Evolutionary conservation across 2,113 vertebrate species (phyloP).

Genomic region (Leucosticte australis): DNA sequence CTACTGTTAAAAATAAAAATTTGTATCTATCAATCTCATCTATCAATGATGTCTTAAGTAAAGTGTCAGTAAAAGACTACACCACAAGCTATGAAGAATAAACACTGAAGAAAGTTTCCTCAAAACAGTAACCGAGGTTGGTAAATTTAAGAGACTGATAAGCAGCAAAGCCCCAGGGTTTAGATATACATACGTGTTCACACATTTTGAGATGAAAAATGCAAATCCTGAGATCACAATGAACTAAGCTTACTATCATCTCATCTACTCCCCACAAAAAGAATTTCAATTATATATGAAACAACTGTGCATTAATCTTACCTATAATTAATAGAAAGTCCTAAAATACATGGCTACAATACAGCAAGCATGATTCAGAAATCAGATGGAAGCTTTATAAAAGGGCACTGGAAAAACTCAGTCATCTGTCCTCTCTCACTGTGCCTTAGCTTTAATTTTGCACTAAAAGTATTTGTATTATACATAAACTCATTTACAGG

Average conservation of each 20-base stretch:
- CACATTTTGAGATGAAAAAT: not conserved
- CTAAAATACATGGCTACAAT: not conserved
- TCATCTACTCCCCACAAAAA: not conserved
- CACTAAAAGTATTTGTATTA: not conserved
- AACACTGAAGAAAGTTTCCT: not conserved
- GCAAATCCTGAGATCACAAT: not conserved
- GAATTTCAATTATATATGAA: not conserved
- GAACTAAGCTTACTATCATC: not conserved
- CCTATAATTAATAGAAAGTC: not conserved
- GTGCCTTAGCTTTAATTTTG: not conserved
- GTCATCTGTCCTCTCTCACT: not conserved
- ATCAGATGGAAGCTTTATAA: not conserved
- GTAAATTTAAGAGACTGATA: not conserved
- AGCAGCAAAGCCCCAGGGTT: not conserved
- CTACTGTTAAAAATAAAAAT: not conserved
- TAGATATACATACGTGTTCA: not conserved
- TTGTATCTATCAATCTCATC: not conserved
- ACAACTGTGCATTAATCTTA: not conserved
- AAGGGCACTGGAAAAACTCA: not conserved
- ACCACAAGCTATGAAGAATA: not conserved
- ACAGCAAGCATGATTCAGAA: not conserved
- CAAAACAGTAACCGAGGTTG: not conserved
- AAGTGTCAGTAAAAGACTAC: not conserved
- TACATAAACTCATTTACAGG: not conserved
- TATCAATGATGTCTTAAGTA: not conserved